These are phyloP conservation scores for Fragum whitleyi DNA, from an alignment of 2,888 invertebrate species.

Conservation along the genomic window DNA sequence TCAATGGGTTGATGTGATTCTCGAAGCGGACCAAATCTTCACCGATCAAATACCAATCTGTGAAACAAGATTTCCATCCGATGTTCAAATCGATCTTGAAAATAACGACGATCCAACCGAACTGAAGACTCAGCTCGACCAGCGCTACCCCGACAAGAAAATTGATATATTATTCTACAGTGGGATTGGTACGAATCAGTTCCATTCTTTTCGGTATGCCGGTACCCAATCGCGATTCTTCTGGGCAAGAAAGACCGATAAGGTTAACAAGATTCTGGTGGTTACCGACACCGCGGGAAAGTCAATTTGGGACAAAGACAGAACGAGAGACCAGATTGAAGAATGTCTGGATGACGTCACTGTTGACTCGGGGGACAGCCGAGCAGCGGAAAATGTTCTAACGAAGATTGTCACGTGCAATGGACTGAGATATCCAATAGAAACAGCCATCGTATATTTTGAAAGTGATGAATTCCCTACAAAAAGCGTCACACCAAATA, in stretches of 20 bases:
- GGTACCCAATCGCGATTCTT: neutral
- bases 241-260: neutral
- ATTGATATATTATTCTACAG: slow-evolving; percentile 9
- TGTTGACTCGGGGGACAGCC: neutral
- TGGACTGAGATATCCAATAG: slow-evolving; percentile 17
- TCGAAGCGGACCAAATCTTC: slow-evolving; percentile 6
- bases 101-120: neutral
- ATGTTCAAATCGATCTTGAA: neutral
- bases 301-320: neutral
- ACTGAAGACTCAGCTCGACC: neutral
- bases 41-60: slow-evolving; percentile 3
- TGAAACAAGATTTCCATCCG: neutral
- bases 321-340: neutral
- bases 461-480: slow-evolving; percentile 7
- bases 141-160: slow-evolving; percentile 5
- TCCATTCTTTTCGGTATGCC: neutral
- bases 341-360: neutral
- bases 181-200: slow-evolving; percentile 3
- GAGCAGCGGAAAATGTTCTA: slow-evolving; percentile 3
- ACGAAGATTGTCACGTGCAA: neutral
- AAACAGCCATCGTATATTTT: slow-evolving; percentile 12
- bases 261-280: neutral
- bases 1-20: neutral
- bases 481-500: neutral
- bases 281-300: neutral